Percentiles rank a stretch among this genome's conserved stretches.
Evolutionary conservation across 1,140 invertebrate species (phyloP).

Genomic region (Telenomus remus): DNA sequence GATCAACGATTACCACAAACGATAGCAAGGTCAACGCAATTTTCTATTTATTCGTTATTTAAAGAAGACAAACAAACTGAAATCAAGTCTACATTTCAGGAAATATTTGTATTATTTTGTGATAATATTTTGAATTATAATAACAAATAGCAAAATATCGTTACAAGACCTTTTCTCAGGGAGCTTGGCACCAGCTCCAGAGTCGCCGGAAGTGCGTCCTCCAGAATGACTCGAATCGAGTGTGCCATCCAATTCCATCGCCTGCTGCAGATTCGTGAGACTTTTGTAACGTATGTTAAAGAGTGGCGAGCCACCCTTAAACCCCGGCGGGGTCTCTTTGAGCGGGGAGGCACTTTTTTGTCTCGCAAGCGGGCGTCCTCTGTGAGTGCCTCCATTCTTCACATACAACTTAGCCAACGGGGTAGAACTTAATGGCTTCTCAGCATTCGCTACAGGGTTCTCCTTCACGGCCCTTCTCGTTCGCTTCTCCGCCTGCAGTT

Average conservation of each 20-base stretch:
- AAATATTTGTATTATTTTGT: neutral
- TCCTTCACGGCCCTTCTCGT: conserved; percentile 77
- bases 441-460: conserved; percentile 69
- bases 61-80: too few relatives aligned
- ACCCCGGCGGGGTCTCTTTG: conserved; percentile 82
- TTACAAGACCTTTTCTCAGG: conserved; percentile 87
- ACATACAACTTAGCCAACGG: conserved; percentile 84
- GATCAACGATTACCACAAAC: too few relatives aligned
- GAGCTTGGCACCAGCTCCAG: conserved; percentile 84
- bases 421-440: conserved; percentile 62
- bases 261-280: conserved; percentile 85
- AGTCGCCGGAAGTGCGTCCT: conserved; percentile 88
- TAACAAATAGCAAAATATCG: neutral
- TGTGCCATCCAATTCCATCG: conserved; percentile 87
- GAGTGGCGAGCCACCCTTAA: conserved; percentile 84
- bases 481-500: conserved; percentile 83
- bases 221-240: conserved; percentile 92
- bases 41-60: too few relatives aligned
- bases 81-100: too few relatives aligned
- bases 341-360: conserved; percentile 85
- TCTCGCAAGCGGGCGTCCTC: conserved; percentile 79
- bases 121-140: neutral
- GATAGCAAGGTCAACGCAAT: too few relatives aligned
- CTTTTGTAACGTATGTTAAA: conserved; percentile 91
- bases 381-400: conserved; percentile 83